Evolutionary conservation across 2,888 invertebrate species (phyloP).

Genomic region (Ochropacha duplaris): DNA sequence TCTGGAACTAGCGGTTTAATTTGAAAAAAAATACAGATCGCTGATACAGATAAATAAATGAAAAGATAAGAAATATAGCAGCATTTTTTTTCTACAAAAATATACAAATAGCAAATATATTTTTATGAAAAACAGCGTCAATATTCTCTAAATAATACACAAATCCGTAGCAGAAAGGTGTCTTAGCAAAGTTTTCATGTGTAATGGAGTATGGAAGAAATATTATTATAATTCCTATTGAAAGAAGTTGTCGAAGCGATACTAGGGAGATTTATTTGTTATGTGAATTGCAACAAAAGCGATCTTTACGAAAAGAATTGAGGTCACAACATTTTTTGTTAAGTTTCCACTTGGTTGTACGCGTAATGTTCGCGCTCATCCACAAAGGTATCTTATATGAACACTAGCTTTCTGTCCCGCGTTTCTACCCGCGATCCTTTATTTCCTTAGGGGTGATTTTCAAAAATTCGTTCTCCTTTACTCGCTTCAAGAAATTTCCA

Average conservation of each 20-base stretch:
- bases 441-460: no score
- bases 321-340: slow-evolving; percentile 6
- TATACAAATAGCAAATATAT: neutral
- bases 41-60: no score
- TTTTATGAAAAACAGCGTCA: neutral
- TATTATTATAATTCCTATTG: slow-evolving; percentile 60
- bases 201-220: slow-evolving; percentile 63
- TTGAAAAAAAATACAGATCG: no score
- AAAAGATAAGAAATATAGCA: no score
- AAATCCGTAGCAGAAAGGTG: slow-evolving; percentile 10
- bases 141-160: neutral
- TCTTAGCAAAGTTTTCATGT: slow-evolving; percentile 46
- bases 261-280: slow-evolving; percentile 42
- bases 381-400: neutral
- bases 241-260: slow-evolving; percentile 44
- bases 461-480: no score
- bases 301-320: slow-evolving; percentile 12
- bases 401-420: neutral
- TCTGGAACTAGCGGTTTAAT: no score
- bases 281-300: slow-evolving; percentile 20
- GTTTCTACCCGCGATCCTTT: no score
- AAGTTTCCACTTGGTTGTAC: neutral
- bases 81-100: no score
- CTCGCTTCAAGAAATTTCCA: no score
- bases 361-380: neutral